phyloP scores from a whole-genome alignment of 2,113 vertebrate species.

The Leptosomus discolor region DNA sequence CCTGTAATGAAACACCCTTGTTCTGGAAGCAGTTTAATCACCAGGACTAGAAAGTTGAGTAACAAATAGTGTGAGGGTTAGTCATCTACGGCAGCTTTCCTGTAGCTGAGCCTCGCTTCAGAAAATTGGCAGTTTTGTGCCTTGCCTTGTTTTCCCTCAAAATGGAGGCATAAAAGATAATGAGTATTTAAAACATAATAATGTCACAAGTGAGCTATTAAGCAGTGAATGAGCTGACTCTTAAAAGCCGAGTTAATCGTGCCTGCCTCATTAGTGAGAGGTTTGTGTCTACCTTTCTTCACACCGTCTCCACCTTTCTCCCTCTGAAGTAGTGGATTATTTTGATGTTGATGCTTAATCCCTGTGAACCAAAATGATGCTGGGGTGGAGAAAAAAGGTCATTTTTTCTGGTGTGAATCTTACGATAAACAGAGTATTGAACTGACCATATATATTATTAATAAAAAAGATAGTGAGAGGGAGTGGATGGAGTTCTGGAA shows the following conservation, averaged over 20 bases:
- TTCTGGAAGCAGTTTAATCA: slow-evolving; percentile 42
- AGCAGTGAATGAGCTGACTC: background rate
- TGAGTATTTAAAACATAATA: slow-evolving; percentile 29
- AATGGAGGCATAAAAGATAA: slow-evolving; percentile 26
- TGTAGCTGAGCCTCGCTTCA: background rate
- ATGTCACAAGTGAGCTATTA: slow-evolving; percentile 33
- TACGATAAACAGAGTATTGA: background rate
- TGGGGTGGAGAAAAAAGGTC: background rate
- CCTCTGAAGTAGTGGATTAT: background rate
- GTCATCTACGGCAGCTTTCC: slow-evolving; percentile 45
- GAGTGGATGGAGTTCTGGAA: background rate
- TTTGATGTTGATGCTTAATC: background rate
- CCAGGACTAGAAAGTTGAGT: slow-evolving; percentile 48
- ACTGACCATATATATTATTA: background rate
- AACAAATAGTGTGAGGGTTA: slow-evolving; percentile 60
- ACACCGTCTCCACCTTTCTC: background rate
- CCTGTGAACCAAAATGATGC: background rate
- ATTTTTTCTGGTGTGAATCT: background rate
- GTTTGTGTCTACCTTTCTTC: slow-evolving; percentile 13
- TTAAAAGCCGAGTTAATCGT: slow-evolving; percentile 1
- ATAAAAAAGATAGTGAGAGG: background rate
- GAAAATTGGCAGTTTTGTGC: slow-evolving; percentile 1
- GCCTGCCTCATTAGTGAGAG: slow-evolving; percentile 5
- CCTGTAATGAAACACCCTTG: slow-evolving; percentile 6
- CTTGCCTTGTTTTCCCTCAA: slow-evolving; percentile 48